These are phyloP conservation scores for Lasius platythorax DNA, from an alignment of 2,888 invertebrate species.

Conservation along the genomic window DNA sequence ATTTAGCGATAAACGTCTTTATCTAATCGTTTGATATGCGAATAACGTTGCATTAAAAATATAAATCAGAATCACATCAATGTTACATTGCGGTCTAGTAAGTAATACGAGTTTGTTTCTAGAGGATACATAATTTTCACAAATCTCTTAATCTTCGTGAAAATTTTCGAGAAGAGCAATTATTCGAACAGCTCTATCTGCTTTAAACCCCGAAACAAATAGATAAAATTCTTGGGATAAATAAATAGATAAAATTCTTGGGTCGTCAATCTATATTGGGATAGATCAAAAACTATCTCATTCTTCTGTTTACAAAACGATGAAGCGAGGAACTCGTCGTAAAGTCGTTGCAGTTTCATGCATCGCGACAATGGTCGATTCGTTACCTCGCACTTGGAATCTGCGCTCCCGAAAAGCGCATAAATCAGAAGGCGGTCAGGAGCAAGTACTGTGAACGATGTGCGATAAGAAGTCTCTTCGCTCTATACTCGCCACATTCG, in stretches of 20 bases:
- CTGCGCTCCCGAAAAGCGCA: conserved; percentile 47
- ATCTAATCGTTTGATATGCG: background rate
- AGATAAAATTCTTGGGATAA: no score
- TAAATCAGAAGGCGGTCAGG: conserved; percentile 58
- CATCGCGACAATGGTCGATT: conserved; percentile 74
- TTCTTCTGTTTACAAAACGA: conserved; percentile 58
- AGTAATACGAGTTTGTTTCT: background rate
- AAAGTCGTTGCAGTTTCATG: background rate
- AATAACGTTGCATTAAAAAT: background rate
- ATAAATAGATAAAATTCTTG: background rate
- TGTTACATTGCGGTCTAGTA: background rate
- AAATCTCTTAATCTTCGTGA: background rate
- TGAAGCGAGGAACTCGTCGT: background rate
- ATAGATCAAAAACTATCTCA: conserved; percentile 15
- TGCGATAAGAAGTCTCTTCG: conserved; percentile 55
- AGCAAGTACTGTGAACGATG: conserved; percentile 59
- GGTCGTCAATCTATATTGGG: no score
- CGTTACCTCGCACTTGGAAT: conserved; percentile 68
- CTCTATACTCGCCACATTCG: conserved; percentile 73
- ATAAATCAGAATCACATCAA: background rate
- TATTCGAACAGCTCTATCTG: background rate
- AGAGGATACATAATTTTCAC: background rate
- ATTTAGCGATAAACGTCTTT: background rate
- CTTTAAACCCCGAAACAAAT: background rate
- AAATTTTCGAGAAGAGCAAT: background rate